A percentile compares a stretch with the other conserved stretches of the same genome.
Conservation (phyloP, 2,797 vertebrate genomes). For the Ambastaia sidthimunki region DNA sequence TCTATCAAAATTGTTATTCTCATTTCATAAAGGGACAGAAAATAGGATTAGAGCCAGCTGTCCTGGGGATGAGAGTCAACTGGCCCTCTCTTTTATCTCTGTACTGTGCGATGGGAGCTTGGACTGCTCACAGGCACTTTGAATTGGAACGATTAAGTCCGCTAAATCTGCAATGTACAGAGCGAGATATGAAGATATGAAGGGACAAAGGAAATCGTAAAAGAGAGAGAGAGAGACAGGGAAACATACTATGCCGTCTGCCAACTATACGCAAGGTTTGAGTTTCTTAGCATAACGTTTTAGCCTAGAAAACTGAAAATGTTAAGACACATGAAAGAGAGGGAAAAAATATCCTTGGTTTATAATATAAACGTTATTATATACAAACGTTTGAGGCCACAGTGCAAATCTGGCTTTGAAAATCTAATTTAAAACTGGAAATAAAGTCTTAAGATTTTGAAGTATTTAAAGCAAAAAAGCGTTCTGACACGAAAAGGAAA, state of each 20-base stretch:
- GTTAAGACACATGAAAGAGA: conserved; percentile 22
- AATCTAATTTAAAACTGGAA: background rate
- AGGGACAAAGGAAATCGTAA: background rate
- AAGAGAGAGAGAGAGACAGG: conserved; percentile 48
- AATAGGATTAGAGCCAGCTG: conserved; percentile 63
- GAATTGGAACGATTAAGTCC: conserved; percentile 45
- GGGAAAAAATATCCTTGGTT: background rate
- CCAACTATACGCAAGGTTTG: conserved; percentile 16
- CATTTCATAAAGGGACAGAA: conserved; percentile 54
- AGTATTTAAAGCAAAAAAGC: background rate
- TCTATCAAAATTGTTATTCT: conserved; percentile 57
- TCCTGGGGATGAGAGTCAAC: conserved; percentile 55
- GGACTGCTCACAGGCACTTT: conserved; percentile 57
- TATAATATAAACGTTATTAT: no score
- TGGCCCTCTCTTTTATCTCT: conserved; percentile 56
- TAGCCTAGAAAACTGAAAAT: conserved; percentile 25
- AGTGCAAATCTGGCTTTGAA: background rate
- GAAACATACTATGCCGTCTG: conserved; percentile 39
- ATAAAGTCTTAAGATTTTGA: background rate
- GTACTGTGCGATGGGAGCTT: conserved; percentile 63
- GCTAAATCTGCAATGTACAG: conserved; percentile 45
- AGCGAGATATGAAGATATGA: conserved; percentile 49
- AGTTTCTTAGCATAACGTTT: conserved; percentile 27
- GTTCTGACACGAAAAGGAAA: background rate
- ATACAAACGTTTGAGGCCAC: background rate